Evolutionary conservation across 1,140 invertebrate species (phyloP).

Genomic region (Dicyema japonicum): DNA sequence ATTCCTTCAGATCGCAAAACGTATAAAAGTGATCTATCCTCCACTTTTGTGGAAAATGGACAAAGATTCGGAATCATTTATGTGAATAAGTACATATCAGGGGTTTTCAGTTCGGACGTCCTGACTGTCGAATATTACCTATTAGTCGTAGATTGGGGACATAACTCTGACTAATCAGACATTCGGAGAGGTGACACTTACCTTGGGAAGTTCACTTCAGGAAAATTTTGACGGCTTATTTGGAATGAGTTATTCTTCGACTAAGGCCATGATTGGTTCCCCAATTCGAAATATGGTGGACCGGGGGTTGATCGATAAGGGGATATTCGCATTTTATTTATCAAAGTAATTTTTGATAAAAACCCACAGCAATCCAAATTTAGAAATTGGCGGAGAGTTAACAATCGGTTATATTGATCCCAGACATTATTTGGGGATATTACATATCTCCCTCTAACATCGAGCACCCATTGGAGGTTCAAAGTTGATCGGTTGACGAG

Average conservation of each 20-base stretch:
- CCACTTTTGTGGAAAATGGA: too few species aligned
- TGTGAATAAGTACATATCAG: too few species aligned
- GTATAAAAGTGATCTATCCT: too few species aligned
- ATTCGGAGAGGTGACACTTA: too few species aligned
- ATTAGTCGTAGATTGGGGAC: too few species aligned
- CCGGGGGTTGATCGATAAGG: slow-evolving; percentile 37
- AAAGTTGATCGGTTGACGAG: slow-evolving; percentile 50
- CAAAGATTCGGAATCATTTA: too few species aligned
- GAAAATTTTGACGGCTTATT: slow-evolving; percentile 55
- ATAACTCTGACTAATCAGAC: too few species aligned
- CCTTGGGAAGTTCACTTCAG: too few species aligned
- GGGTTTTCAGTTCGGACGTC: too few species aligned
- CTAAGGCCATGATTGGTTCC: slow-evolving; percentile 44
- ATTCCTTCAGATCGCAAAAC: too few species aligned
- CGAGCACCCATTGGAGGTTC: slow-evolving; percentile 83
- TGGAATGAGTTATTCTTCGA: slow-evolving; percentile 29
- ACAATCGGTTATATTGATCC: slow-evolving; percentile 72
- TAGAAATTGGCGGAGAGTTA: slow-evolving; percentile 47
- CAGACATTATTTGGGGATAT: slow-evolving; percentile 54
- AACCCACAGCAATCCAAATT: slow-evolving; percentile 41
- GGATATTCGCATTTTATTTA: slow-evolving; percentile 81
- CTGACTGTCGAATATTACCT: too few species aligned
- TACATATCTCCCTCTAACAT: slow-evolving; percentile 50
- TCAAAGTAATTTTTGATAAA: slow-evolving; percentile 25
- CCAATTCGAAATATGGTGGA: slow-evolving; percentile 72